phyloP scores from a whole-genome alignment of 1,140 invertebrate genomes.

The Orius laevigatus region DNA sequence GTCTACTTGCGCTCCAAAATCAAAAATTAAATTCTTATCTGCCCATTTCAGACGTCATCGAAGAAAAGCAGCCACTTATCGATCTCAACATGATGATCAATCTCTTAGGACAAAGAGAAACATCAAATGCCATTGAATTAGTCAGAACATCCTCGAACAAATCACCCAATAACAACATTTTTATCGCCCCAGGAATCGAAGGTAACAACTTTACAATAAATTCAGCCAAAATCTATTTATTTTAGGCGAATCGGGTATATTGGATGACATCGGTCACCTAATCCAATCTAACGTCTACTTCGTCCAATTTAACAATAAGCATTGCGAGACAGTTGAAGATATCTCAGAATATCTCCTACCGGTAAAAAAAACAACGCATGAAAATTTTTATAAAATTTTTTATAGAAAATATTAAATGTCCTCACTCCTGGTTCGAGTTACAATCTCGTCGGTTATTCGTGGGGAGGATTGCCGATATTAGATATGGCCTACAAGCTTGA shows the following conservation, averaged over 20 bases:
- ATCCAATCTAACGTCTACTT: background rate
- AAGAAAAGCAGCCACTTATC: background rate
- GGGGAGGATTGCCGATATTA: slow-evolving; percentile 38
- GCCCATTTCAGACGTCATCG: background rate
- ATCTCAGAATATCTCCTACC: background rate
- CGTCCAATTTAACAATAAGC: too few species aligned
- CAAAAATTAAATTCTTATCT: background rate
- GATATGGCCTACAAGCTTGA: slow-evolving; percentile 38
- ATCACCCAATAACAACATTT: slow-evolving; percentile 27
- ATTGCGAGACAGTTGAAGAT: slow-evolving; percentile 15
- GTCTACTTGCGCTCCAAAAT: background rate
- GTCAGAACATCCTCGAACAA: background rate
- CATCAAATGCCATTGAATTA: too few species aligned
- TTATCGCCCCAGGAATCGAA: slow-evolving; percentile 69
- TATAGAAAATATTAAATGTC: slow-evolving; percentile 5
- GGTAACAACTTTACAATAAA: slow-evolving; percentile 21
- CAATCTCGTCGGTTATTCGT: slow-evolving; percentile 48
- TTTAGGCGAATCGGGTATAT: too few species aligned
- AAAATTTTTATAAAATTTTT: background rate
- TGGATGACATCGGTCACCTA: background rate
- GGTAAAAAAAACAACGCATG: background rate
- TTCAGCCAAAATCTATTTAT: background rate
- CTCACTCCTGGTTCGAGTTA: slow-evolving; percentile 28
- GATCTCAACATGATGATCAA: too few species aligned
- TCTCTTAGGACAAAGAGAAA: too few species aligned